Evolutionary conservation across 2,113 vertebrate species (phyloP), one percentile per base, ranked within the genome.

Genomic region (Proteles cristata): DNA sequence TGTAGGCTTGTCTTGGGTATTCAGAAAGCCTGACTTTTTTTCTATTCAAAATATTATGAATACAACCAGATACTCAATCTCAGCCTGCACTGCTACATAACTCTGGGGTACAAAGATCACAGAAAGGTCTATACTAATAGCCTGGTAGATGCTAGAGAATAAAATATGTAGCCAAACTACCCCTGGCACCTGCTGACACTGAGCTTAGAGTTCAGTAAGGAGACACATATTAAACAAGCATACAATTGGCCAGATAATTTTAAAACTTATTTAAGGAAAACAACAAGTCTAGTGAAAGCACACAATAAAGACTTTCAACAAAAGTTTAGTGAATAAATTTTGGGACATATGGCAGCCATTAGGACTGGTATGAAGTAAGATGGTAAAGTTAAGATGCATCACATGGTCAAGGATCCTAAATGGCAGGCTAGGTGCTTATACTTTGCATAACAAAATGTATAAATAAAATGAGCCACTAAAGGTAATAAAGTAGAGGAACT

Each of bases 21-120:
- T 90, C 82, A 85, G 31, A 85, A 94, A 90, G 39, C 35, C 43
- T 90, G 48, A 66, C 11, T 82, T 68, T 82, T 81, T 93, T 74
- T 9, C 33, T 76, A 63, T 53, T 90, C 16, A 93, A 61, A 82
- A 90, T 87, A 25, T 50, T 82, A 14, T 76, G 4, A 90, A 87
- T 69, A 86, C 81, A 87, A 39, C 26, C 31, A 63, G 48, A 17
- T 87, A 76, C 33, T 91, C 48, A 63, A 26, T 71, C 6, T 10
- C 28, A 90, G 4, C 8, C 68, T 33, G 4, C 3, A 63, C 7
- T 45, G 15, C 55, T 45, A 63, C 4, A 35, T 65, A 84, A 83
- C n/a, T 79, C 55, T n/a, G 50, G 15, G 45, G 14, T 68, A 15
- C 17, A 76, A 76, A 74, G 50, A 50, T n/a, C 48, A 58, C 15